Evolutionary conservation across 2,888 invertebrate species (phyloP), one percentile per base, ranked within the genome.

Genomic region (Aporophyla nigra): DNA sequence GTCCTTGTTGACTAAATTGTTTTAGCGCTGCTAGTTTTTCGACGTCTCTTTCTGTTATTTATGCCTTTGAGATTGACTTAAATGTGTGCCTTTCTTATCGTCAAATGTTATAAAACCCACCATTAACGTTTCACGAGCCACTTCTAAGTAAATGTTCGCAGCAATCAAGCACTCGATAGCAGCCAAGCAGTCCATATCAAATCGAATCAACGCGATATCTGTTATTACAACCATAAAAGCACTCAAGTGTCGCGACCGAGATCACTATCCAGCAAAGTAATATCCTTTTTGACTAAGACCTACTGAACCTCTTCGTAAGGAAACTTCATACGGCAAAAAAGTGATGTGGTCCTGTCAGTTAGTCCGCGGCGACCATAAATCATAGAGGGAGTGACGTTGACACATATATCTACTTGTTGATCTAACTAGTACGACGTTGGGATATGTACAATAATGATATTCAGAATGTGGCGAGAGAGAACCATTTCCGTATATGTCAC

Each of bases 251-350:
- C 88, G 82, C 54, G n/a, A 61, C 79, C 71, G 78, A 90, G 95
- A 95, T 95, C 87, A 85, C 89, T 93, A 95, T 95, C 95, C 91
- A 83, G 86, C 83, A 92, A 93, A 90, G 94, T 92, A 95, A 95
- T 95, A 94, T 95, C 94, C 94, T 93, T 91, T 92, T 87, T 40
- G 90, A 90, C 88, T 87, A 89, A 90, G 90, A 88, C 90, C 88
- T 87, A 89, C 84, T 89, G 85, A 91, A 89, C 86, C 87, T 87
- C 89, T 89, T 84, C 84, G 87, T 85, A 80, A 80, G 71, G 80
- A 82, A 89, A 89, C 86, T 91, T 88, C 84, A 89, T 90, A 87
- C 84, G 86, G 87, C 83, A 90, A 91, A 92, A 92, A 91, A 90
- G 89, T 88, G 87, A 87, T 86, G 84, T 81, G 80, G 82, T 67